phyloP scores from a whole-genome alignment of 2,888 invertebrate genomes.

The Hypena proboscidalis region DNA sequence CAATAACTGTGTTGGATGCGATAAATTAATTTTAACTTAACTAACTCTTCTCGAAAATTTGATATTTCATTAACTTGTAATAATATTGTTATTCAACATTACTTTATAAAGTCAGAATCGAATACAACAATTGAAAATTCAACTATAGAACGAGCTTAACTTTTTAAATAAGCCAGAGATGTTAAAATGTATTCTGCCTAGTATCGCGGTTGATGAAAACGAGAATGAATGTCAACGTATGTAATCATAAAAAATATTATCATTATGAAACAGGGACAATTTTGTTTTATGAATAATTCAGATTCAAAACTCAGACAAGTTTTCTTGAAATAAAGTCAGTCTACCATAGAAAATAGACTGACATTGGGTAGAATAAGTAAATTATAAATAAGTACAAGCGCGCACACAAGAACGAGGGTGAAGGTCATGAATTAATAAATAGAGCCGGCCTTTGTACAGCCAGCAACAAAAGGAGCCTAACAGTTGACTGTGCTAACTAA shows the following conservation, averaged over 20 bases:
- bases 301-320: conserved; percentile 24
- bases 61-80: too few relatives aligned
- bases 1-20: too few relatives aligned
- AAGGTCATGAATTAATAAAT: conserved; percentile 12
- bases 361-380: conserved; percentile 13
- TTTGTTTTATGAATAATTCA: conserved; percentile 29
- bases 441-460: background rate
- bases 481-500: background rate
- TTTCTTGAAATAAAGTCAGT: conserved; percentile 22
- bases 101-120: too few relatives aligned
- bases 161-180: too few relatives aligned
- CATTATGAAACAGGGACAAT: conserved; percentile 13
- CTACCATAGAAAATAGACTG: conserved; percentile 19
- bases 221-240: conserved; percentile 8
- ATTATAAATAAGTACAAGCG: conserved; percentile 23
- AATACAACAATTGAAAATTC: too few relatives aligned
- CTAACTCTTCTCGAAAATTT: too few relatives aligned
- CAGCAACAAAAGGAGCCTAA: background rate
- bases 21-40: too few relatives aligned
- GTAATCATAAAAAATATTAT: too few relatives aligned
- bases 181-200: background rate
- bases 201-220: background rate
- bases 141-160: too few relatives aligned
- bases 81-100: too few relatives aligned
- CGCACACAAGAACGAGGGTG: background rate